Percentiles rank a stretch among this genome's conserved stretches.
Conservation (phyloP, 2,888 invertebrate genomes). For the Danaus chrysippus region DNA sequence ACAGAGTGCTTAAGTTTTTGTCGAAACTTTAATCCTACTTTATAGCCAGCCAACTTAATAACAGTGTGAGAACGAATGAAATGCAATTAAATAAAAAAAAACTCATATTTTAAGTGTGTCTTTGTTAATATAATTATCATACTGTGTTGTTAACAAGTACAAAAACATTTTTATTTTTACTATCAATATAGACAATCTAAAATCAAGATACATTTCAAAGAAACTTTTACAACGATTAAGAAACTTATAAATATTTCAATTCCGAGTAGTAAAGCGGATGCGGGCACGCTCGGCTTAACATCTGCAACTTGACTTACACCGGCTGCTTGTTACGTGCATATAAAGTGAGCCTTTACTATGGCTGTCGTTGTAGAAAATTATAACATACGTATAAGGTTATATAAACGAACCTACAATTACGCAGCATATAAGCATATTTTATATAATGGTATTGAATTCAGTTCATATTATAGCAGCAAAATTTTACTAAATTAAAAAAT, state of each 20-base stretch:
- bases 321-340: slow-evolving; percentile 68
- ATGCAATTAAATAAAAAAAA: slow-evolving; percentile 23
- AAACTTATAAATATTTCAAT: slow-evolving; percentile 72
- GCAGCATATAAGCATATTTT: slow-evolving; percentile 6
- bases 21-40: slow-evolving; percentile 38
- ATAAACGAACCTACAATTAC: slow-evolving; percentile 18
- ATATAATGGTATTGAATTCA: neutral
- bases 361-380: slow-evolving; percentile 62
- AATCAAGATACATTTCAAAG: slow-evolving; percentile 64
- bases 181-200: slow-evolving; percentile 30
- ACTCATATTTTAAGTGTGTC: slow-evolving; percentile 11
- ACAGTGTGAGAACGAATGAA: slow-evolving; percentile 32
- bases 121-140: neutral
- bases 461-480: neutral
- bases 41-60: slow-evolving; percentile 31
- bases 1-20: slow-evolving; percentile 33
- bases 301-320: slow-evolving; percentile 77
- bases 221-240: slow-evolving; percentile 53
- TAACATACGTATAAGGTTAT: slow-evolving; percentile 36
- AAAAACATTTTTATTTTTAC: neutral
- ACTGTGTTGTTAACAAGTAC: slow-evolving; percentile 9
- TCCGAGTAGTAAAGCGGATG: slow-evolving; percentile 73
- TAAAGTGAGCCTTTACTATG: slow-evolving; percentile 54
- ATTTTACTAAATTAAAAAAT: too few species aligned
- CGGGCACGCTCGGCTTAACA: slow-evolving; percentile 69